Percentiles rank a stretch among this genome's conserved stretches.
phyloP scores from a whole-genome alignment of 2,888 invertebrate genomes.

The Drosophila kanekoi region DNA sequence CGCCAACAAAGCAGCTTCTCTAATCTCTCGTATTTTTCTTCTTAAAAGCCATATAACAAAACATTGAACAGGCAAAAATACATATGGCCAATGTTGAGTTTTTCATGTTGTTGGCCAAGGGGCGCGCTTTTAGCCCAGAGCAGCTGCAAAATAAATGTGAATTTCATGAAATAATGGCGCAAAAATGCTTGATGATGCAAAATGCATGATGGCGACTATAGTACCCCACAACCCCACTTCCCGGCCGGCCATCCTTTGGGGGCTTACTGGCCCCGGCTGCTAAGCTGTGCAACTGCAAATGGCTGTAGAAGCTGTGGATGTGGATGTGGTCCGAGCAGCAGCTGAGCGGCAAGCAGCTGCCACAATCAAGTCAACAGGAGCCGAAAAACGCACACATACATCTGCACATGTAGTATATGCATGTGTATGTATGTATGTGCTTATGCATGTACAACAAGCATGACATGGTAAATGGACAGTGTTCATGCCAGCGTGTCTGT shows the following conservation, averaged over 20 bases:
- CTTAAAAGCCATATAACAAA: neutral
- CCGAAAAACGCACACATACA: constrained; percentile 48
- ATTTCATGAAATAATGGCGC: constrained; percentile 74
- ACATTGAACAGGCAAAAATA: constrained; percentile 10
- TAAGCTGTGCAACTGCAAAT: constrained; percentile 40
- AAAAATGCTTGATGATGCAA: constrained; percentile 74
- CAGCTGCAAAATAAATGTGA: constrained; percentile 75
- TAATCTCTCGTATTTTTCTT: neutral
- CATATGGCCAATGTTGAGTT: constrained; percentile 1
- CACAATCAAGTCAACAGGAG: constrained; percentile 73
- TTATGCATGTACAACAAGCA: constrained; percentile 24
- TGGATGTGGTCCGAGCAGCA: constrained; percentile 40
- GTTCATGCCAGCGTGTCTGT: constrained; percentile 26
- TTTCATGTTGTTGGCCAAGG: neutral
- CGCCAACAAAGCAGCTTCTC: neutral
- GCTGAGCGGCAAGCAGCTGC: constrained; percentile 70
- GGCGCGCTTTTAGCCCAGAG: constrained; percentile 42
- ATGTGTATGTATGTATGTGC: neutral
- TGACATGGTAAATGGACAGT: constrained; percentile 65
- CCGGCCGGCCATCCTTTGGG: neutral
- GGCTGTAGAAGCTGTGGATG: constrained; percentile 30
- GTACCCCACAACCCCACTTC: neutral
- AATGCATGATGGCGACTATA: constrained; percentile 46
- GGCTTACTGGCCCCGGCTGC: constrained; percentile 16
- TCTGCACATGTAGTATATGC: neutral